phyloP scores from a whole-genome alignment of 2,113 vertebrate species.

The Ameiurus melas region DNA sequence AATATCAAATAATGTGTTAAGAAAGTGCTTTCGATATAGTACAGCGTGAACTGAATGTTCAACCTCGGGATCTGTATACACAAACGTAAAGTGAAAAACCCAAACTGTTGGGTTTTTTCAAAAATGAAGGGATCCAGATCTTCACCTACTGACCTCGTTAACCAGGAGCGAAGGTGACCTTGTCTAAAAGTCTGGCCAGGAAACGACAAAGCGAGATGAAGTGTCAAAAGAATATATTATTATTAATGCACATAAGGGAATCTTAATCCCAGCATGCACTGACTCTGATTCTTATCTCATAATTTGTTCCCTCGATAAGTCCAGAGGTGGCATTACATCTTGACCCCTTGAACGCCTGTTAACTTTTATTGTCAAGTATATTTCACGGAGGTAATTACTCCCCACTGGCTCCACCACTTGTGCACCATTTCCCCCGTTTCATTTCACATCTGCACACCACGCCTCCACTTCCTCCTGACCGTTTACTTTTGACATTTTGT shows the following conservation, averaged over 20 bases:
- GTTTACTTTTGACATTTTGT: not conserved
- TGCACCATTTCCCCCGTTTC: slow-evolving; percentile 3
- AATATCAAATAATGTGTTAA: too few relatives aligned
- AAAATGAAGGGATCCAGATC: not conserved
- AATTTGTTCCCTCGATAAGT: not conserved
- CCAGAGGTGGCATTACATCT: not conserved
- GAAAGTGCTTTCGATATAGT: too few relatives aligned
- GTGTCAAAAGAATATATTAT: not conserved
- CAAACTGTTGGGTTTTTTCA: not conserved
- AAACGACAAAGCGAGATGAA: not conserved
- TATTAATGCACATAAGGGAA: not conserved
- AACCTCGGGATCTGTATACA: not conserved
- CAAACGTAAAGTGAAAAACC: not conserved
- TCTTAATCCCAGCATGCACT: not conserved
- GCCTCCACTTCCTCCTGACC: not conserved
- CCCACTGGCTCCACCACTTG: not conserved
- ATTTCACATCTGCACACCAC: slow-evolving; percentile 7
- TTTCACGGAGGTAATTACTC: not conserved
- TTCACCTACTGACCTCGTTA: not conserved
- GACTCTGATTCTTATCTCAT: not conserved
- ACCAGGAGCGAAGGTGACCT: not conserved
- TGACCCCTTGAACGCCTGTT: slow-evolving; percentile 25
- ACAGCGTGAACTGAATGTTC: not conserved
- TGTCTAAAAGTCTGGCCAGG: not conserved
- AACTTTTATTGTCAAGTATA: not conserved